These are phyloP conservation scores for Babyrousa celebensis DNA, from an alignment of 2,797 vertebrate genomes.

Conservation along the genomic window DNA sequence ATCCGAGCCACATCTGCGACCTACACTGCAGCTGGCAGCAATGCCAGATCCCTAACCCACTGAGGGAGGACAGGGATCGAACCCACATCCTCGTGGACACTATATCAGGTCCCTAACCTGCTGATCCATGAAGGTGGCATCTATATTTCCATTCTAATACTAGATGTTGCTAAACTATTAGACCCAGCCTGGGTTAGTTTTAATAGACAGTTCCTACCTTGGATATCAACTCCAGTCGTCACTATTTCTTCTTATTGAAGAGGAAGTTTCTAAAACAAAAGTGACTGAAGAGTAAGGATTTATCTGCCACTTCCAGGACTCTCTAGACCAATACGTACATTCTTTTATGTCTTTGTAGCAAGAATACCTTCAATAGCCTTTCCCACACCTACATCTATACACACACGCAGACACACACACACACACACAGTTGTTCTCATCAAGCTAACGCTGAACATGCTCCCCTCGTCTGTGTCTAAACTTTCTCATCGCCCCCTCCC, in stretches of 20 bases:
- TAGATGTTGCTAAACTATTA: background rate
- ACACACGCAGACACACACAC: background rate
- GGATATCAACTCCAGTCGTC: background rate
- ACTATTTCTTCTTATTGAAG: background rate
- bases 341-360: background rate
- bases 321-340: background rate
- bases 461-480: background rate
- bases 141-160: background rate
- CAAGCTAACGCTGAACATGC: background rate
- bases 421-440: background rate
- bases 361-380: background rate
- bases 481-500: too few relatives aligned
- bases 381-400: background rate
- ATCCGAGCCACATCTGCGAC: too few relatives aligned
- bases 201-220: background rate
- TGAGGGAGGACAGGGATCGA: too few relatives aligned
- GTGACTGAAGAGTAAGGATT: background rate
- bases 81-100: too few relatives aligned
- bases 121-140: too few relatives aligned
- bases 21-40: too few relatives aligned
- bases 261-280: background rate
- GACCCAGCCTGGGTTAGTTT: background rate
- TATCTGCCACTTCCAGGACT: background rate
- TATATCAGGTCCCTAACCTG: too few relatives aligned
- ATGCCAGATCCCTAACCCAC: too few relatives aligned